These are phyloP conservation scores for Spilarctia lutea DNA, from an alignment of 2,888 invertebrate species.

Conservation along the genomic window DNA sequence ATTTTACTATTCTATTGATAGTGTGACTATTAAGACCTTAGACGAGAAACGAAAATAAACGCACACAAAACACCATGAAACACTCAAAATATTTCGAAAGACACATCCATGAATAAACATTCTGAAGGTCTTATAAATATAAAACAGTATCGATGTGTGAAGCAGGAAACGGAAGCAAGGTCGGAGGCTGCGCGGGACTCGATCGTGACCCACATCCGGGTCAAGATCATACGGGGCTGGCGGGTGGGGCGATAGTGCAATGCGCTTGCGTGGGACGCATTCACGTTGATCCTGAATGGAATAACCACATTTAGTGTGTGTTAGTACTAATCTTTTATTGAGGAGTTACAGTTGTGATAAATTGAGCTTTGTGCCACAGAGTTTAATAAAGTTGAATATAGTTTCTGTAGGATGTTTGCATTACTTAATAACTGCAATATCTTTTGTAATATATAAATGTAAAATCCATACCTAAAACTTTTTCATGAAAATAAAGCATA, in stretches of 20 bases:
- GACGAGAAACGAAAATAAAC: neutral
- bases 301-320: neutral
- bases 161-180: constrained; percentile 55
- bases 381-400: neutral
- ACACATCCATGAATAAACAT: constrained; percentile 29
- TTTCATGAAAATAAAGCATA: too few relatives aligned
- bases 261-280: constrained; percentile 55
- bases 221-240: constrained; percentile 69
- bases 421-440: too few relatives aligned
- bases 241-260: constrained; percentile 31
- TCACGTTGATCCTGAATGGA: constrained; percentile 45
- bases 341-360: neutral
- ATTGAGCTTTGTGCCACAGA: neutral
- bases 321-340: neutral
- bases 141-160: constrained; percentile 35
- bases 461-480: too few relatives aligned
- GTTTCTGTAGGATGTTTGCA: too few relatives aligned
- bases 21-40: neutral
- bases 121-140: constrained; percentile 36
- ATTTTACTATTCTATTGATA: neutral
- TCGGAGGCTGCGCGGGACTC: constrained; percentile 71
- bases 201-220: constrained; percentile 73
- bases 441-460: too few relatives aligned
- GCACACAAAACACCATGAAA: neutral
- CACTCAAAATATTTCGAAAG: neutral